These are phyloP conservation scores for Papilio glaucus DNA, from an alignment of 1,140 invertebrate genomes.

Conservation along the genomic window DNA sequence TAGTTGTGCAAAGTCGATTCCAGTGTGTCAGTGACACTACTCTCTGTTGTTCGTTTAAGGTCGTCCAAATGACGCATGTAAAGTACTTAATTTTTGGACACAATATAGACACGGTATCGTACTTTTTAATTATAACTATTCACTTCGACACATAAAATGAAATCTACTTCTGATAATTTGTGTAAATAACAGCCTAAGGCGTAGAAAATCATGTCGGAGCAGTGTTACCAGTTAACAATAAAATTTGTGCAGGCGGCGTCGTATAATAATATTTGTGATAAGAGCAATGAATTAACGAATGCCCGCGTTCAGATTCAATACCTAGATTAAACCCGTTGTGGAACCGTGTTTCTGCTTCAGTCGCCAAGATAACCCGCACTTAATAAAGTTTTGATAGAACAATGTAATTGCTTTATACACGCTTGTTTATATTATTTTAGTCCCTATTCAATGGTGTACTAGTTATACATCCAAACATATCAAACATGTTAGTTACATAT, in stretches of 20 bases:
- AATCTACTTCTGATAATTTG: too few species aligned
- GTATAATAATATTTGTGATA: slow-evolving; percentile 29
- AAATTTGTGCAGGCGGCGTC: slow-evolving; percentile 34
- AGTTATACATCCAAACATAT: too few species aligned
- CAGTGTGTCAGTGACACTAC: too few species aligned
- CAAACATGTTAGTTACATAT: too few species aligned
- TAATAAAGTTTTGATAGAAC: slow-evolving; percentile 38
- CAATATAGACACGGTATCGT: too few species aligned
- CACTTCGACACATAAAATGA: too few species aligned
- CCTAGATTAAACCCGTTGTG: slow-evolving; percentile 9
- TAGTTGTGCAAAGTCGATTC: too few species aligned
- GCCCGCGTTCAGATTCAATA: slow-evolving; percentile 31
- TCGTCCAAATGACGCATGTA: too few species aligned
- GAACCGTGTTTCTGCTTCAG: slow-evolving; percentile 19
- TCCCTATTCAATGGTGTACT: too few species aligned
- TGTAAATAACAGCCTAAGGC: slow-evolving; percentile 19
- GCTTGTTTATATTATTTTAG: neutral
- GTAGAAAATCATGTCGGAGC: slow-evolving; percentile 32
- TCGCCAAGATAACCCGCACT: slow-evolving; percentile 20
- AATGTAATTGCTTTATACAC: slow-evolving; percentile 14
- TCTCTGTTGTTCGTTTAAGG: too few species aligned
- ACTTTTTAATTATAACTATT: too few species aligned
- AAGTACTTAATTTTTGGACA: too few species aligned
- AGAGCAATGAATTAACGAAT: slow-evolving; percentile 21
- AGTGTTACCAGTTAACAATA: slow-evolving; percentile 29